phyloP scores from a whole-genome alignment of 2,888 invertebrate species.

The Tubulanus polymorphus region DNA sequence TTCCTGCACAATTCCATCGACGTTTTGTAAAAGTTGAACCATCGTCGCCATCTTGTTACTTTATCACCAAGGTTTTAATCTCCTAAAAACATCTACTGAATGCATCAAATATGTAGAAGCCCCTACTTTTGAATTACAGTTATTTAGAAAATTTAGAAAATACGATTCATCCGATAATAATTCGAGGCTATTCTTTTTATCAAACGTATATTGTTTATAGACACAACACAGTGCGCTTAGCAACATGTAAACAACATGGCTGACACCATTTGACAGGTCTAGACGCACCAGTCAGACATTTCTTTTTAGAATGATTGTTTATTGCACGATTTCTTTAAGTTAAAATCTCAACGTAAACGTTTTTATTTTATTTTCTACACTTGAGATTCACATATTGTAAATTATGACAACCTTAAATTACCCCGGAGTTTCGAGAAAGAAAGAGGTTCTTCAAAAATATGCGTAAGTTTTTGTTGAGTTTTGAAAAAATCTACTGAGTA shows the following conservation, averaged over 20 bases:
- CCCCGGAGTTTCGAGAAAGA: constrained; percentile 39
- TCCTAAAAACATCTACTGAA: no score
- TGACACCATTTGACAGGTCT: constrained; percentile 10
- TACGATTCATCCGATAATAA: no score
- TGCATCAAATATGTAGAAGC: no score
- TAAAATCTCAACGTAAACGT: no score
- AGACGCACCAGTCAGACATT: not conserved
- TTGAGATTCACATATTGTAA: not conserved
- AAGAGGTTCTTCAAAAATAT: constrained; percentile 36
- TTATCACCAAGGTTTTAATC: no score
- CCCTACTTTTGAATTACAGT: no score
- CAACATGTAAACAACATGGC: constrained; percentile 31
- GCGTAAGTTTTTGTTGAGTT: constrained; percentile 31
- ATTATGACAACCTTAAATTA: not conserved
- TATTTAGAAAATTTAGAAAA: no score
- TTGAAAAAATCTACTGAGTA: not conserved
- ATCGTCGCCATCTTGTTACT: constrained; percentile 48
- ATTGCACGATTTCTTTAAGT: no score
- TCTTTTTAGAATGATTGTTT: no score
- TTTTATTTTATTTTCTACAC: not conserved
- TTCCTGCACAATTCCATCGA: constrained; percentile 33
- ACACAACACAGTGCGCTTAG: no score
- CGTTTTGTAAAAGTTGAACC: constrained; percentile 36
- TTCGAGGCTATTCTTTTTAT: no score
- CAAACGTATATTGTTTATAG: no score